Evolutionary conservation across 2,797 vertebrate genomes (phyloP).

Genomic region (Syncerus caffer): DNA sequence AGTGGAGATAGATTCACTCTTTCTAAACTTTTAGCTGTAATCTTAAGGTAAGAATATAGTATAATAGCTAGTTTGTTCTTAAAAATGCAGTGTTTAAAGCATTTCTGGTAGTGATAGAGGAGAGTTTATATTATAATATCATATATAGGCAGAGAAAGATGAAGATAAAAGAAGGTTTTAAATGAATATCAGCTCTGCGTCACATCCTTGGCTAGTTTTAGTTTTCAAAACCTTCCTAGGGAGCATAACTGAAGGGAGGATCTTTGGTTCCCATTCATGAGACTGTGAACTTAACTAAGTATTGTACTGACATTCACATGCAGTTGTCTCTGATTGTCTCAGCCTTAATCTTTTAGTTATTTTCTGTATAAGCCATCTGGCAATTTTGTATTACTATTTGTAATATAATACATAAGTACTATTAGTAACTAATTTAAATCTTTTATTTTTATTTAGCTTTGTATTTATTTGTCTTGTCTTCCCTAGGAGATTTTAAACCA

Average conservation of each 20-base stretch:
- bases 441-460: slow-evolving; percentile 35
- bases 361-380: slow-evolving; percentile 16
- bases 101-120: neutral
- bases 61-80: slow-evolving; percentile 19
- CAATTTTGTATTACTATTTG: neutral
- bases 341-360: neutral
- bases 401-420: neutral
- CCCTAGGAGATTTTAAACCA: neutral
- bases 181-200: neutral
- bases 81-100: slow-evolving; percentile 2
- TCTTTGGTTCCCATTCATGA: neutral
- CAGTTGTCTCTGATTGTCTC: slow-evolving; percentile 5
- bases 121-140: neutral
- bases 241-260: neutral
- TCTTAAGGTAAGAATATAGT: slow-evolving; percentile 89
- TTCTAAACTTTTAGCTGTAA: slow-evolving; percentile 94
- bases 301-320: neutral
- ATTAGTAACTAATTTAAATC: neutral
- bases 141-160: neutral
- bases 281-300: neutral
- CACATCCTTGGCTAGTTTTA: neutral
- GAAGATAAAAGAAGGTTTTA: neutral
- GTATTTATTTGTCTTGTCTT: neutral
- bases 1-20: slow-evolving; percentile 97
- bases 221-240: neutral